Evolutionary conservation across 2,888 invertebrate genomes (phyloP).

Genomic region (Eristalis intricaria): DNA sequence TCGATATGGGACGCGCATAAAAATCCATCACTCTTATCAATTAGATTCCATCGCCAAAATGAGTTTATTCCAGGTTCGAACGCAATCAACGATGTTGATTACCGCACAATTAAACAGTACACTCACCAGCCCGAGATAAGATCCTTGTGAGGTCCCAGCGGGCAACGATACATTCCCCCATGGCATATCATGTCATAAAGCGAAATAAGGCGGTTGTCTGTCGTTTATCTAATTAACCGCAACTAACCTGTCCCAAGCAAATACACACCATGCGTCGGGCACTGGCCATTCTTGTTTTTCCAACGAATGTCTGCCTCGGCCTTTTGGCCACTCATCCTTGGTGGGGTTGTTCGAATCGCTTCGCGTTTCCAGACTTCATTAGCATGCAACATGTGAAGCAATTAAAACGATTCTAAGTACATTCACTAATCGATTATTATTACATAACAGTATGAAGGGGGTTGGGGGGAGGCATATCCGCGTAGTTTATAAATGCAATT

Average conservation of each 20-base stretch:
- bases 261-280: neutral
- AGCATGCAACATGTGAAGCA: conserved; percentile 62
- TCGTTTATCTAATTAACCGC: conserved; percentile 58
- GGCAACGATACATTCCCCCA: neutral
- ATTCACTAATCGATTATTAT: conserved; percentile 55
- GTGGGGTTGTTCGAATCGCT: neutral
- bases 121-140: neutral
- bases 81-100: conserved; percentile 26
- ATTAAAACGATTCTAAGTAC: conserved; percentile 63
- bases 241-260: conserved; percentile 35
- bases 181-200: conserved; percentile 27
- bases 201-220: conserved; percentile 52
- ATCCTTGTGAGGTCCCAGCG: neutral
- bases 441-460: neutral
- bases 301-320: neutral
- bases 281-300: neutral
- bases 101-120: conserved; percentile 27
- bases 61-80: conserved; percentile 49
- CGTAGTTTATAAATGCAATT: neutral
- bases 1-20: too few species aligned
- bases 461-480: neutral
- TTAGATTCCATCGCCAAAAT: conserved; percentile 41
- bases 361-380: conserved; percentile 54
- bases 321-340: neutral
- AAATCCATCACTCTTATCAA: conserved; percentile 11